A percentile compares a stretch with the other conserved stretches of the same genome.
Conservation (phyloP, 2,888 invertebrate species). For the Athalia cordata region DNA sequence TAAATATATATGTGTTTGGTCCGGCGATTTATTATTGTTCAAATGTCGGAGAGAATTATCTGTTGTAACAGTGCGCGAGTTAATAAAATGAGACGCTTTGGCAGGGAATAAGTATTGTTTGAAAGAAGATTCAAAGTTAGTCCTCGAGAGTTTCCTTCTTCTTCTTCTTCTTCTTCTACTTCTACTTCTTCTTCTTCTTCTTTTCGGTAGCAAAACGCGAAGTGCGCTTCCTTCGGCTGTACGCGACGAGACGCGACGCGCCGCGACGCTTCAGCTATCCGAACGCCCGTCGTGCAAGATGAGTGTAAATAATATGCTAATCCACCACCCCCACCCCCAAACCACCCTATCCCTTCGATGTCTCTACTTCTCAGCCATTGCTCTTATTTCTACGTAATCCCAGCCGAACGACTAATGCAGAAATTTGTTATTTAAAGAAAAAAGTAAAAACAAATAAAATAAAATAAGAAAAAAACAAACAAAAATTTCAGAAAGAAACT, state of each 20-base stretch:
- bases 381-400: constrained; percentile 41
- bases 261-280: constrained; percentile 30
- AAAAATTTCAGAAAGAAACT: constrained; percentile 56
- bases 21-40: not conserved
- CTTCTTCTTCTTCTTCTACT: too few species aligned
- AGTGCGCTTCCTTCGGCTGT: constrained; percentile 24
- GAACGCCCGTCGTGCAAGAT: constrained; percentile 10
- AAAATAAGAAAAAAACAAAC: constrained; percentile 49
- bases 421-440: constrained; percentile 26
- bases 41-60: not conserved
- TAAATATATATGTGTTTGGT: too few species aligned
- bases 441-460: not conserved
- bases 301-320: constrained; percentile 45
- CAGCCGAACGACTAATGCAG: constrained; percentile 13
- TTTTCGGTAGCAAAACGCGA: constrained; percentile 2
- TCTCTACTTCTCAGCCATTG: constrained; percentile 21
- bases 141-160: constrained; percentile 6
- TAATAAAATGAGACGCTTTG: constrained; percentile 41
- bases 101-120: constrained; percentile 41
- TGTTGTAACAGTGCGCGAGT: constrained; percentile 5
- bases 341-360: constrained; percentile 7
- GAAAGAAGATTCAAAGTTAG: constrained; percentile 44
- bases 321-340: constrained; percentile 19
- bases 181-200: not conserved
- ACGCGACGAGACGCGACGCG: constrained; percentile 45